Conservation (phyloP, 2,113 vertebrate species). For the Esox niger region DNA sequence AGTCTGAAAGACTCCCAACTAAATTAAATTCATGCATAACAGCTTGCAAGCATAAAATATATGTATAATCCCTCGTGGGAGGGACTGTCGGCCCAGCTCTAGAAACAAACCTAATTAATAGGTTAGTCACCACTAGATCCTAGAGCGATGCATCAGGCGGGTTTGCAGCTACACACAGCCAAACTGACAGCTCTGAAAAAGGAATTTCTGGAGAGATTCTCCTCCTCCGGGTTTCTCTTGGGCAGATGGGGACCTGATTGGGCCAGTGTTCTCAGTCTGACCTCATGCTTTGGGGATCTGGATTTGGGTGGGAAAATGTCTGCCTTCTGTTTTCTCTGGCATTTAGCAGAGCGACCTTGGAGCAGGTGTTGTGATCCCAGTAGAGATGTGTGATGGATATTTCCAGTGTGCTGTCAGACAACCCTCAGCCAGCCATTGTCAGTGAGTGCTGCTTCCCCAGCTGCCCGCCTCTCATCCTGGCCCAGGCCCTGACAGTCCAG, state of each 20-base stretch:
- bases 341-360: background rate
- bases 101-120: conserved; percentile 2
- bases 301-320: conserved; percentile 1
- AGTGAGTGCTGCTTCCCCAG: background rate
- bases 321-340: conserved; percentile 1
- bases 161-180: conserved; percentile 38
- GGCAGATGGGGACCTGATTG: background rate
- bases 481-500: background rate
- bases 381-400: background rate
- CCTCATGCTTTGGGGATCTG: conserved; percentile 6
- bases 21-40: background rate
- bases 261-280: conserved; percentile 9
- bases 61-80: background rate
- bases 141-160: conserved; percentile 35
- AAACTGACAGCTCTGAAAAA: conserved; percentile 57
- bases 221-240: conserved; percentile 18
- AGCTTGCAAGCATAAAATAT: background rate
- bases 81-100: background rate
- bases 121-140: background rate
- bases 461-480: background rate
- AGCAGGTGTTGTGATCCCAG: conserved; percentile 25
- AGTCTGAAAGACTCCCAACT: background rate
- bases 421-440: background rate
- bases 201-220: conserved; percentile 26
- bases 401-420: background rate